These are phyloP conservation scores for Amiota minor DNA, from an alignment of 2,888 invertebrate species.

Conservation along the genomic window DNA sequence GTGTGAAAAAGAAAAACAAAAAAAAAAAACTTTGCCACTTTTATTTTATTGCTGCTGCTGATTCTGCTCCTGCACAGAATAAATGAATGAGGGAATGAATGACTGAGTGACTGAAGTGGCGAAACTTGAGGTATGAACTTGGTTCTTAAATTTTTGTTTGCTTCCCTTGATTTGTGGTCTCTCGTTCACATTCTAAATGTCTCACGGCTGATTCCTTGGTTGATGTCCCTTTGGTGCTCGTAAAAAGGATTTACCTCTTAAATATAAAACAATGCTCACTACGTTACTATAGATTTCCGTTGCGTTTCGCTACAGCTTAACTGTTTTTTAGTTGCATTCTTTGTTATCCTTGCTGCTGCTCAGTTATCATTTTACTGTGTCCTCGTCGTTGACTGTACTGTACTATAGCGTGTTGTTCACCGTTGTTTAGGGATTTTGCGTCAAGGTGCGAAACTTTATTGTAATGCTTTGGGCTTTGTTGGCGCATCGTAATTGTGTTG, in stretches of 20 bases:
- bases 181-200: neutral
- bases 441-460: conserved; percentile 14
- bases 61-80: too few relatives aligned
- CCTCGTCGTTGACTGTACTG: neutral
- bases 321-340: too few relatives aligned
- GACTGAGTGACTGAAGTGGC: neutral
- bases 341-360: neutral
- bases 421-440: neutral
- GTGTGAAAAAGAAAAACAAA: conserved; percentile 1
- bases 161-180: neutral
- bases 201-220: neutral
- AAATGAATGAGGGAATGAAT: too few relatives aligned
- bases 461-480: conserved; percentile 14
- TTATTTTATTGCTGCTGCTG: too few relatives aligned
- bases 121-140: conserved; percentile 22
- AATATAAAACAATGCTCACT: conserved; percentile 7
- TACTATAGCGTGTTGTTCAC: neutral
- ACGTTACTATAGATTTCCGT: neutral
- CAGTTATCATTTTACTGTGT: neutral
- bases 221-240: neutral
- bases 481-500: conserved; percentile 13
- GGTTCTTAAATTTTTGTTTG: too few relatives aligned
- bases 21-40: neutral
- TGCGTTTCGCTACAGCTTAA: too few relatives aligned
- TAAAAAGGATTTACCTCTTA: conserved; percentile 19